Evolutionary conservation across 2,797 vertebrate genomes (phyloP).

Genomic region (Pachyuromys duprasi): DNA sequence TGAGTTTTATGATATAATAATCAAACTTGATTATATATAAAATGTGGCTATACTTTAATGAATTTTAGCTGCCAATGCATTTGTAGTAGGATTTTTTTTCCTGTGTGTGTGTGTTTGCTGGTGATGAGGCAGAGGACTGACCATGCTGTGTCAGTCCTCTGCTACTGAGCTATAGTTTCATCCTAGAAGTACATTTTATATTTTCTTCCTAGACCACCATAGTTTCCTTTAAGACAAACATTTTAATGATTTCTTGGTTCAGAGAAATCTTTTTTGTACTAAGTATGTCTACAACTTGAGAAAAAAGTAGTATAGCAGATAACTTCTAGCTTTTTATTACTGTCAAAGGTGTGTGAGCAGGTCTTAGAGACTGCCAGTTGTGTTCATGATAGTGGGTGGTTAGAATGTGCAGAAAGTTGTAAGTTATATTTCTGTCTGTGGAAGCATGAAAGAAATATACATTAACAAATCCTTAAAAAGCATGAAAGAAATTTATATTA

Average conservation of each 20-base stretch:
- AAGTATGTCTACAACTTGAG: background rate
- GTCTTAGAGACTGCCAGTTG: constrained; percentile 34
- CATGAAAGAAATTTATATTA: background rate
- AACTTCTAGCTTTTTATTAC: background rate
- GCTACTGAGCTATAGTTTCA: background rate
- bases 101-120: background rate
- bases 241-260: background rate
- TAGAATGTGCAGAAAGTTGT: background rate
- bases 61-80: constrained; percentile 17
- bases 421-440: background rate
- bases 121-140: background rate
- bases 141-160: background rate
- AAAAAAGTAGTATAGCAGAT: background rate
- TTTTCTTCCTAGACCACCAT: background rate
- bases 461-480: background rate
- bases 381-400: background rate
- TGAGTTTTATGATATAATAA: constrained; percentile 14
- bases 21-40: constrained; percentile 25
- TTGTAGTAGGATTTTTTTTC: background rate
- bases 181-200: background rate
- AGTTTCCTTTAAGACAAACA: constrained; percentile 28
- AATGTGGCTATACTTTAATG: constrained; percentile 24
- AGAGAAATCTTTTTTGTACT: constrained; percentile 33
- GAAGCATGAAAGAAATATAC: background rate
- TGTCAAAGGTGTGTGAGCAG: background rate